A percentile compares a stretch with the other conserved stretches of the same genome.
Evolutionary conservation across 2,113 vertebrate species (phyloP).

Genomic region (Halcyon malimbica): DNA sequence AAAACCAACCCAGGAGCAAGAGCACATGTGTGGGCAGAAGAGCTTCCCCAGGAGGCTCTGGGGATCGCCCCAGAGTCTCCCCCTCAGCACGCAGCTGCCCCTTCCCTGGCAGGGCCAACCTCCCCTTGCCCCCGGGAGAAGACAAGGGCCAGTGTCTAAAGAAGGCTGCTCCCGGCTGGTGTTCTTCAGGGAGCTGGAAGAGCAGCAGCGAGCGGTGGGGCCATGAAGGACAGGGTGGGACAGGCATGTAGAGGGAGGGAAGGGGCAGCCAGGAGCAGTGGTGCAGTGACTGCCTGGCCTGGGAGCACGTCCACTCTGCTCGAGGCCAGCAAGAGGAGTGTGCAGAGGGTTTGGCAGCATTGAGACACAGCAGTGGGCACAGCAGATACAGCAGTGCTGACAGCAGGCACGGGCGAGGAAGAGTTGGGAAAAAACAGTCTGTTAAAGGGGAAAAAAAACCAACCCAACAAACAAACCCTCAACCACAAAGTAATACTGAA

Average conservation of each 20-base stretch:
- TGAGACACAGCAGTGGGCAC: accelerated
- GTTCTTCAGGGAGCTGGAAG: accelerated
- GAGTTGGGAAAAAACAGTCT: not conserved
- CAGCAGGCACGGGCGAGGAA: not conserved
- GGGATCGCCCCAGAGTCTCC: not conserved
- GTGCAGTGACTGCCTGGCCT: accelerated
- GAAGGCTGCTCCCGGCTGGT: not conserved
- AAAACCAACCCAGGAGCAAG: not conserved
- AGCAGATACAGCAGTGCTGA: not conserved
- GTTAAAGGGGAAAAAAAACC: not conserved
- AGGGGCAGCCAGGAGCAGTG: not conserved
- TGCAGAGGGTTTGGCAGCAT: not conserved
- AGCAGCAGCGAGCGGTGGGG: not conserved
- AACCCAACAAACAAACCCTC: not conserved
- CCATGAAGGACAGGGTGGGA: not conserved
- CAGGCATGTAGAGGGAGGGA: accelerated
- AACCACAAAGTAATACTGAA: not conserved
- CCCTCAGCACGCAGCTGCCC: not conserved
- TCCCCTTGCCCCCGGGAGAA: accelerated
- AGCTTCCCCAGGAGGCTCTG: not conserved
- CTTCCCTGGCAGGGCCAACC: accelerated
- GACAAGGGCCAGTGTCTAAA: not conserved
- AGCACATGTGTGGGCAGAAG: not conserved
- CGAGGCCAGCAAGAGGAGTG: accelerated
- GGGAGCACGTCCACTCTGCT: not conserved